Base-by-base conservation (phyloP, 1,140 invertebrate species). In the Pomacea maculata region DNA sequence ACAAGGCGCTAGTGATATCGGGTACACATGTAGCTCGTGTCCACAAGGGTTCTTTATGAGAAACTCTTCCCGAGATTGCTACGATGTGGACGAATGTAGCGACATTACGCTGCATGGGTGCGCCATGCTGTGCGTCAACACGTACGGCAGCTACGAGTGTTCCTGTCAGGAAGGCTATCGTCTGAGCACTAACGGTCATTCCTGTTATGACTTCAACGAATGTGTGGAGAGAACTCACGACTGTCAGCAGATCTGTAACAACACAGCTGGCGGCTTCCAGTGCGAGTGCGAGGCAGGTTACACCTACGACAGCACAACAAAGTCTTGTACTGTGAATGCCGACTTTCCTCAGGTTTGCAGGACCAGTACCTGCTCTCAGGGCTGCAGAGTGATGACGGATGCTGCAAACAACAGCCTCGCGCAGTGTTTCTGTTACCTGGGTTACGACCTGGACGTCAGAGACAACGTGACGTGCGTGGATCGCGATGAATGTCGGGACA, bases 101-200 rank as follows among this genome's bases (percentile, higher is more conserved):
- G 70, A 7, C 25, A 45, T 17, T 97, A 96, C 88, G 0, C 6
- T 4, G 11, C n/a, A 34, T 9, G 71, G 52, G 15, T 79, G 65
- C 34, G 79, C 75, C n/a, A 65, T 70, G 17, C 64, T 17, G 54
- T 88, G 87, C 80, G 61, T 79, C 17, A 87, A 88, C 76, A 82
- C 80, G 7, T 78, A 79, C 10, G 87, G 87, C 25, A 78, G 81
- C 25, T 86, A 83, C 65, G 11, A 57, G 1, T 87, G 86, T 81
- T 11, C 70, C 4, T 87, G 86, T 80, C 75, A 78, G n/a, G 70
- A 80, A 63, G 86, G 86, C 21, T 86, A 68, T 55, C 34, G 68
- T 14, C 65, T 70, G 17, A 65, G 29, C 72, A 74, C 25, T 61
- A 75, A 77, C 67, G n/a, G n/a, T 3, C 15, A 15, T 71, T 19